Evolutionary conservation across 2,797 vertebrate species (phyloP).

Genomic region (Tangara arthus): DNA sequence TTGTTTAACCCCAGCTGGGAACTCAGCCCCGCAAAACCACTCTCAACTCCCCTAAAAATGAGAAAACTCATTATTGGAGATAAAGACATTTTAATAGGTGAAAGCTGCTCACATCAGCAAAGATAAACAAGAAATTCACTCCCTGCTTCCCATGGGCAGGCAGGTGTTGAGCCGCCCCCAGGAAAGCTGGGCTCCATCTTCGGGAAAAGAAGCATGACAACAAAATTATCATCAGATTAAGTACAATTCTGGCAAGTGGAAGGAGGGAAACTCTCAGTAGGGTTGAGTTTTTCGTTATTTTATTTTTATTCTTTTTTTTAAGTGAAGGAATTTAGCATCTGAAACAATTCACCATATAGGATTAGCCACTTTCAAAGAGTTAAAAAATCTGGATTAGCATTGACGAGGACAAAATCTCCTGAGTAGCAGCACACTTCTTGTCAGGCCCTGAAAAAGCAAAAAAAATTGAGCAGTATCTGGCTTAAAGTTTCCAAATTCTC

Average conservation of each 20-base stretch:
- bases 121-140: background rate
- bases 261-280: background rate
- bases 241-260: background rate
- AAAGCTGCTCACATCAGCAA: background rate
- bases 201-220: background rate
- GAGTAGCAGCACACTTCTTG: background rate
- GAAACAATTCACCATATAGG: background rate
- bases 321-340: background rate
- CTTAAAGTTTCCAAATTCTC: background rate
- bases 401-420: background rate
- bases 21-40: fast-evolving
- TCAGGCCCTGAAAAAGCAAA: background rate
- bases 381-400: background rate
- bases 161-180: background rate
- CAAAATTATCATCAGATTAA: background rate
- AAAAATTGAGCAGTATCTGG: background rate
- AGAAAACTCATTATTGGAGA: background rate
- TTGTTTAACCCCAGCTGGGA: background rate
- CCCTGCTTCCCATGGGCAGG: background rate
- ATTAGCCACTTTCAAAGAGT: background rate
- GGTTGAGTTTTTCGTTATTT: background rate
- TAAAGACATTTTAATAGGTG: background rate
- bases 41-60: fast-evolving
- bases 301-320: background rate
- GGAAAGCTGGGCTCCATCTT: background rate